phyloP scores from a whole-genome alignment of 2,888 invertebrate genomes.

The Andrena marginata region DNA sequence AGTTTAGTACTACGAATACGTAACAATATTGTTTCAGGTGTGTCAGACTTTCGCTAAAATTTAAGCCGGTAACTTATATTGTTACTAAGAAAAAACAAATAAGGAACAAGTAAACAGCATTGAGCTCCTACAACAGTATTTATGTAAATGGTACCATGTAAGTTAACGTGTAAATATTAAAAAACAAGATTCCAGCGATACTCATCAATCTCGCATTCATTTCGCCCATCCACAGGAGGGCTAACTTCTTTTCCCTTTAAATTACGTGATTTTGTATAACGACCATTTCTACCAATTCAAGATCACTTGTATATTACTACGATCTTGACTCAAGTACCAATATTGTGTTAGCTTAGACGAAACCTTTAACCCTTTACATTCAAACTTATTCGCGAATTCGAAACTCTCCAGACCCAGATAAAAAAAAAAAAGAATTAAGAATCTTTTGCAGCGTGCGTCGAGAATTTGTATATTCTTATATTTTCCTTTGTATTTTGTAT shows the following conservation, averaged over 20 bases:
- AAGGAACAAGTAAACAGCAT: slow-evolving; percentile 40
- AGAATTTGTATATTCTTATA: too few relatives aligned
- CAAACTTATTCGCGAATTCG: too few relatives aligned
- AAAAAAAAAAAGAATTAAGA: too few relatives aligned
- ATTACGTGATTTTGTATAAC: background rate
- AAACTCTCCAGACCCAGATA: too few relatives aligned
- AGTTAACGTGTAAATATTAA: slow-evolving; percentile 11
- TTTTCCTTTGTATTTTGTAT: too few relatives aligned
- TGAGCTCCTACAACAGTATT: slow-evolving; percentile 39
- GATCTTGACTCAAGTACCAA: background rate
- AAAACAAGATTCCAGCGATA: background rate
- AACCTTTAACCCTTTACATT: too few relatives aligned
- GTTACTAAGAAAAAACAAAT: background rate
- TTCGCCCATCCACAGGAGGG: background rate
- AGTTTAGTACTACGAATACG: slow-evolving; percentile 5
- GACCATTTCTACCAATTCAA: background rate
- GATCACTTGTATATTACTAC: background rate
- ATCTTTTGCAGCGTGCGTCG: too few relatives aligned
- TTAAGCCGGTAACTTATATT: slow-evolving; percentile 12
- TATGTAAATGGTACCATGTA: slow-evolving; percentile 2
- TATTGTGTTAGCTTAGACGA: too few relatives aligned
- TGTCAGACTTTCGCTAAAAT: slow-evolving; percentile 20
- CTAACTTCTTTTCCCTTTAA: background rate
- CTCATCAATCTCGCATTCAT: background rate
- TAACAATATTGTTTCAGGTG: slow-evolving; percentile 8